A percentile compares a stretch with the other conserved stretches of the same genome.
Evolutionary conservation across 2,113 vertebrate species (phyloP).

Genomic region (Cyprichromis sp.): DNA sequence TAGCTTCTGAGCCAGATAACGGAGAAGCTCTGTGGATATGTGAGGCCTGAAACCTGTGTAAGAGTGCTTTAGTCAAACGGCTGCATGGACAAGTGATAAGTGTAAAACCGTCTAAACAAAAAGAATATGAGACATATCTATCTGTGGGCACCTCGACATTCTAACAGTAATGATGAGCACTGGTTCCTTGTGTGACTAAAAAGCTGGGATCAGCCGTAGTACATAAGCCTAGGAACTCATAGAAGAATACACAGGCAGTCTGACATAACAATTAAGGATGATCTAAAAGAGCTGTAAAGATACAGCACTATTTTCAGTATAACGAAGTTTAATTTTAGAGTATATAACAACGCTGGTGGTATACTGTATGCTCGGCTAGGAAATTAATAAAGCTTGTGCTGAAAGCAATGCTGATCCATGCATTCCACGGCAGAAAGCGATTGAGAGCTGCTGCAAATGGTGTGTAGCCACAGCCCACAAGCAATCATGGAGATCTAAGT

Average conservation of each 20-base stretch:
- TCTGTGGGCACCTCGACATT: constrained; percentile 20
- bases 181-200: not conserved
- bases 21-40: not conserved
- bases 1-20: constrained; percentile 2
- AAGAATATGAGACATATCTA: constrained; percentile 30
- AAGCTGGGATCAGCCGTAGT: not conserved
- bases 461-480: constrained; percentile 29
- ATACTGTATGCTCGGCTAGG: not conserved
- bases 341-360: not conserved
- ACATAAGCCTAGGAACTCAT: not conserved
- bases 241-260: not conserved
- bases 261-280: not conserved
- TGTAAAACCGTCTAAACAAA: constrained; percentile 46
- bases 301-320: not conserved
- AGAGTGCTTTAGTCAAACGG: constrained; percentile 15
- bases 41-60: not conserved
- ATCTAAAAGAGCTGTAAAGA: not conserved
- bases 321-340: not conserved
- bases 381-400: not conserved
- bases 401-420: not conserved
- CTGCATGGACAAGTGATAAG: constrained; percentile 43
- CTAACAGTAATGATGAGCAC: constrained; percentile 38
- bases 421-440: constrained; percentile 8
- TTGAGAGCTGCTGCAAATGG: constrained; percentile 18
- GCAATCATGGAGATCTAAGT: constrained; percentile 66